A percentile compares a stretch with the other conserved stretches of the same genome.
Evolutionary conservation across 1,140 invertebrate species (phyloP).

Genomic region (Polypedilum pembai): DNA sequence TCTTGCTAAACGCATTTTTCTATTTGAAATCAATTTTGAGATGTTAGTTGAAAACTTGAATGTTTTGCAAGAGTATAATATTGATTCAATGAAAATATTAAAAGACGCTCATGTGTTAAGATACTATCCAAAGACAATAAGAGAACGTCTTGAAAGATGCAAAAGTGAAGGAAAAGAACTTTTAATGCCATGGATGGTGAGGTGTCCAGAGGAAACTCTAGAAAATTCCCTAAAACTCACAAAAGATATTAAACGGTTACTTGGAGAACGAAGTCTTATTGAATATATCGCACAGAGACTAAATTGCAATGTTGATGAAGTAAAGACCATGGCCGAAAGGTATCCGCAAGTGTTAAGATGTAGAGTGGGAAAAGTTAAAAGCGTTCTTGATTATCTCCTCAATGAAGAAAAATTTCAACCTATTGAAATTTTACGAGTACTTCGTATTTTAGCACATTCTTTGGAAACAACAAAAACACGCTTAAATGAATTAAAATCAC

Average conservation of each 20-base stretch:
- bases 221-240: conserved; percentile 44
- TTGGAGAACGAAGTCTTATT: conserved; percentile 42
- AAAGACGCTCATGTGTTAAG: conserved; percentile 49
- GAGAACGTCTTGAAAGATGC: conserved; percentile 41
- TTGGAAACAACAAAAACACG: conserved; percentile 45
- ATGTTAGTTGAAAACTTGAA: conserved; percentile 40
- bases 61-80: conserved; percentile 42
- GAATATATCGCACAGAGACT: conserved; percentile 47
- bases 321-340: conserved; percentile 42
- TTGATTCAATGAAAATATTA: conserved; percentile 43
- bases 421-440: conserved; percentile 44
- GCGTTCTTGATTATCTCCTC: conserved; percentile 47
- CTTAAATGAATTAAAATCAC: conserved; percentile 42
- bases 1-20: conserved; percentile 39
- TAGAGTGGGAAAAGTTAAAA: conserved; percentile 45
- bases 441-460: conserved; percentile 48
- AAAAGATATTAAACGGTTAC: conserved; percentile 43
- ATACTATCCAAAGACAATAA: conserved; percentile 42
- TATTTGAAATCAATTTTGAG: conserved; percentile 41
- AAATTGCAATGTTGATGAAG: conserved; percentile 40
- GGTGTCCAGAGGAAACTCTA: conserved; percentile 43
- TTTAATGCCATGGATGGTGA: conserved; percentile 51
- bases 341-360: conserved; percentile 45
- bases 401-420: conserved; percentile 44
- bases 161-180: conserved; percentile 43